phyloP scores from a whole-genome alignment of 2,113 vertebrate species.

The Oceanodroma tethys region DNA sequence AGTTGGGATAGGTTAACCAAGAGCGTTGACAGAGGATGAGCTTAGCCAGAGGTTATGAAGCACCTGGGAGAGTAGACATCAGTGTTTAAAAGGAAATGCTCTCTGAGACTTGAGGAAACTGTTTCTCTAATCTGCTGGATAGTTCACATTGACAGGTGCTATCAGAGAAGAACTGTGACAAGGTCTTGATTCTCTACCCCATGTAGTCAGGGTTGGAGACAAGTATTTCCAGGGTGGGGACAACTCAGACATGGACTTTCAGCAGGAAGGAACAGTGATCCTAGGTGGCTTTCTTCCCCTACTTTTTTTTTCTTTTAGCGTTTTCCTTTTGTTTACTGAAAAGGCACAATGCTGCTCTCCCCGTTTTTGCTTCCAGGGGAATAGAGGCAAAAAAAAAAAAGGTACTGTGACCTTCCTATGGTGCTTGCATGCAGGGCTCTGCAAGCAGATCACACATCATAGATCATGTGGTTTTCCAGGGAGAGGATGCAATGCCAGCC shows the following conservation, averaged over 20 bases:
- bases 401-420: not conserved
- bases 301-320: not conserved
- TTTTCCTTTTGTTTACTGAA: not conserved
- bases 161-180: not conserved
- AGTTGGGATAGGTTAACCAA: not conserved
- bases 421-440: not conserved
- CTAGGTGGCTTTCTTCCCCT: accelerated
- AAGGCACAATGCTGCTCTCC: not conserved
- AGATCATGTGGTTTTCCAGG: not conserved
- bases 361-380: not conserved
- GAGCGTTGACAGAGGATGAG: not conserved
- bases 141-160: not conserved
- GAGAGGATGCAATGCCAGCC: not conserved
- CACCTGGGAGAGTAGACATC: not conserved
- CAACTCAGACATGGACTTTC: not conserved
- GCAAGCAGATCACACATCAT: not conserved
- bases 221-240: not conserved
- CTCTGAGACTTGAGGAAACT: not conserved
- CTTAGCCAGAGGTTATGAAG: not conserved
- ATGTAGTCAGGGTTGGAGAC: not conserved
- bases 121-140: not conserved
- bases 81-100: not conserved
- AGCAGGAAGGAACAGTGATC: not conserved
- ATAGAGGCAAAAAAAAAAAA: not conserved
- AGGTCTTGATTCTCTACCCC: not conserved